phyloP scores from a whole-genome alignment of 1,140 invertebrate genomes.

The Trichonephila clavipes region DNA sequence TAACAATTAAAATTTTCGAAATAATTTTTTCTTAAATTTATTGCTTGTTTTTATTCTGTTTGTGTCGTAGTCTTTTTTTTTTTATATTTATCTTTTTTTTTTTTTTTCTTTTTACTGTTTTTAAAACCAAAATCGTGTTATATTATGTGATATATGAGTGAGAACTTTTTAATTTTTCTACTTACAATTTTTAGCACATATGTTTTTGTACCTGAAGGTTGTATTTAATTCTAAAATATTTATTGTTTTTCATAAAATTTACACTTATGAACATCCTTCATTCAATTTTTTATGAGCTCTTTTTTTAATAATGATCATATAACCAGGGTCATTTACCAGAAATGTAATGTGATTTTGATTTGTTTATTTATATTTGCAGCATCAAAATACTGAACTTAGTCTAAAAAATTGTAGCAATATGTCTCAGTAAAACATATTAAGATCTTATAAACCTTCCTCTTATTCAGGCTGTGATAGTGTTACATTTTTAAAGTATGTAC shows the following conservation, averaged over 20 bases:
- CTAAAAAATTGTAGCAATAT: not conserved
- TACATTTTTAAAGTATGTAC: constrained; percentile 19
- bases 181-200: not conserved
- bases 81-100: too few species aligned
- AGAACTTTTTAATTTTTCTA: not conserved
- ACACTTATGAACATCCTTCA: not conserved
- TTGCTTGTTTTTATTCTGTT: too few species aligned
- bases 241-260: not conserved
- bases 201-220: not conserved
- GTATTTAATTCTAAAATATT: not conserved
- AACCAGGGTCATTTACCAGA: too few species aligned
- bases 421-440: not conserved
- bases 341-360: too few species aligned
- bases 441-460: constrained; percentile 27
- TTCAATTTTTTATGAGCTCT: not conserved
- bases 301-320: not conserved
- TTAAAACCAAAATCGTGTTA: not conserved
- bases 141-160: constrained; percentile 22
- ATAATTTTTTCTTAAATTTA: too few species aligned
- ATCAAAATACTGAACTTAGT: not conserved
- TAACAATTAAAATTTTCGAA: too few species aligned
- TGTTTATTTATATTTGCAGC: too few species aligned
- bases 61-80: too few species aligned
- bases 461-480: constrained; percentile 34
- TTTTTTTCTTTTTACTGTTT: too few species aligned